Conservation (phyloP, 2,113 vertebrate genomes). For the Neopipo cinnamomea region DNA sequence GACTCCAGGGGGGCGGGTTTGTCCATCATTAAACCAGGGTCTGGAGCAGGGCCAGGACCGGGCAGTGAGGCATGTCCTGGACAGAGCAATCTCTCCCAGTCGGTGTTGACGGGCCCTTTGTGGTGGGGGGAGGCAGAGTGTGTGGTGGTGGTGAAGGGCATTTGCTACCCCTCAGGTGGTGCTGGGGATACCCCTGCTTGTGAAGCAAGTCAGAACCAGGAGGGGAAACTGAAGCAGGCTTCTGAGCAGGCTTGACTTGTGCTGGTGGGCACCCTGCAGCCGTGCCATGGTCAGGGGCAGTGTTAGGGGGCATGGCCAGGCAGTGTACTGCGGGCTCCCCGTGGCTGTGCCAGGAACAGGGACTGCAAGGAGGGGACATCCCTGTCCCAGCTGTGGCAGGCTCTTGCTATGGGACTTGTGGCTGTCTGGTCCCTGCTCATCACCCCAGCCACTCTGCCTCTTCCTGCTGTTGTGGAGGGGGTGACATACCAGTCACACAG, state of each 20-base stretch:
- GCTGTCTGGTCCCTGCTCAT: background rate
- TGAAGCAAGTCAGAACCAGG: background rate
- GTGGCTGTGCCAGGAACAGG: background rate
- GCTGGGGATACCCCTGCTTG: background rate
- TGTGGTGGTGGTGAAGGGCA: background rate
- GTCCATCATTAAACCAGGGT: conserved; percentile 78
- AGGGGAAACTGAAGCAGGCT: background rate
- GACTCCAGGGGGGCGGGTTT: conserved; percentile 14
- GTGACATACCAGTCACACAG: background rate
- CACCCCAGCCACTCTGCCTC: background rate
- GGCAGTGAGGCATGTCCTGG: conserved; percentile 60
- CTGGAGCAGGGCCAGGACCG: conserved; percentile 66
- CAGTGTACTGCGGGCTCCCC: accelerated
- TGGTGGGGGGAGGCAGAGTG: accelerated
- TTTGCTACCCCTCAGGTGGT: background rate
- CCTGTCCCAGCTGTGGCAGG: background rate
- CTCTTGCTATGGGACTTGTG: background rate
- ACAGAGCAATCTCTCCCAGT: conserved; percentile 12
- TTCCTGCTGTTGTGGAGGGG: accelerated
- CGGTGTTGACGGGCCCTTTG: accelerated
- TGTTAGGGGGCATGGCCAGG: background rate
- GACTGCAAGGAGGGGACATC: background rate
- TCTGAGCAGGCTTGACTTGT: background rate
- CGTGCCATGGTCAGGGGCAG: accelerated
- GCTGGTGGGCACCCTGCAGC: background rate